Evolutionary conservation across 2,797 vertebrate genomes (phyloP), one percentile per base, ranked within the genome.

Genomic region (Enteromius mattozi): DNA sequence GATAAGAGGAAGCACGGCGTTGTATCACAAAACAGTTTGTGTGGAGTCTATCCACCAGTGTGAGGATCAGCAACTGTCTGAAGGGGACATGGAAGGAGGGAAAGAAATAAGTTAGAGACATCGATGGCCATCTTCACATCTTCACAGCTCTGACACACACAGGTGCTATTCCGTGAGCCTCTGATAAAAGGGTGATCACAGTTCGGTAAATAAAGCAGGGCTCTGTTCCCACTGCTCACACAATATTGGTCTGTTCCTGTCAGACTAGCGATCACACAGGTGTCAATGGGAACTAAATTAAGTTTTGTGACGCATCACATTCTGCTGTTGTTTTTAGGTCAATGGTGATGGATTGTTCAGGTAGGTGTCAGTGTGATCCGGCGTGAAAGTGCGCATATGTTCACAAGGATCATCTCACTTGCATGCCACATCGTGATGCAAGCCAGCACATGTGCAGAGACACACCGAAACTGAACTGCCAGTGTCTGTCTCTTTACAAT

Each of bases 101-200:
- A 74, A 27, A 61, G 76, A 68, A 45, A 68, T 61, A 9, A 78
- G 51, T 75, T 54, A 35, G 54, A 74, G 56, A 80, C n/a, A 82
- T 85, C 54, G 82, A 78, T 87, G 87, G 86, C 89, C 85, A 87
- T 89, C 86, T 90, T 89, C 87, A 90, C 91, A 91, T 92, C 85
- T 91, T 88, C 89, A 81, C 51, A 87, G 90, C 88, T 81, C 88
- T 72, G 87, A 94, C 86, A 87, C 86, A 85, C 93, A 90, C 93
- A 95, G 92, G 93, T 94, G 93, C 88, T 89, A 89, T 94, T 95
- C 92, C 92, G 93, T 94, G 92, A 88, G 72, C 51, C 27, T 69
- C 91, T 93, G 93, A 94, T 94, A 95, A 95, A 89, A 92, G 90
- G 86, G 82, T 37, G 86, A 90, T 88, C 82, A 85, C 88, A 87